Percentiles rank a stretch among this genome's conserved stretches.
These are phyloP conservation scores for Pseudeuparius sepicola DNA, from an alignment of 2,888 invertebrate genomes.

Conservation along the genomic window DNA sequence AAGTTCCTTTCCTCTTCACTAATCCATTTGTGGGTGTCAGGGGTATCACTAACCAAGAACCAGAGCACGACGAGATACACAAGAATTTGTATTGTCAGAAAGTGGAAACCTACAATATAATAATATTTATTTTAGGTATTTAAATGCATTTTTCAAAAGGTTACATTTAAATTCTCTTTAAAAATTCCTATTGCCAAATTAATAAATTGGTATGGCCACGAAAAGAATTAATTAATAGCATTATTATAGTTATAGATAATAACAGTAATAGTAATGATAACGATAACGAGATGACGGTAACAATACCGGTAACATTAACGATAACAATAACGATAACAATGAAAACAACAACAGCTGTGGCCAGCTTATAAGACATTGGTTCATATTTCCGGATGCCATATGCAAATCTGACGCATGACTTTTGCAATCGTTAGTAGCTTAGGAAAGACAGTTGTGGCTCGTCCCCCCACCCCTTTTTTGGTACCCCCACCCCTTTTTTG, in stretches of 20 bases:
- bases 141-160: not conserved
- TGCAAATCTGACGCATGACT: too few relatives aligned
- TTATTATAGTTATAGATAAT: too few relatives aligned
- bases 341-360: not conserved
- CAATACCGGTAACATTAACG: not conserved
- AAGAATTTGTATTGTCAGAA: constrained; percentile 46
- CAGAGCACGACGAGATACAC: constrained; percentile 51
- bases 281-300: constrained; percentile 2
- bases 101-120: constrained; percentile 41
- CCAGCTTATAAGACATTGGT: too few relatives aligned
- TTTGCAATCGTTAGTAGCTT: too few relatives aligned
- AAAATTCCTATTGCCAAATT: constrained; percentile 52
- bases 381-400: too few relatives aligned
- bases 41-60: constrained; percentile 53
- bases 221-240: too few relatives aligned
- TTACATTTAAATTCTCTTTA: too few relatives aligned
- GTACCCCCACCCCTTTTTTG: too few relatives aligned
- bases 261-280: not conserved
- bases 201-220: too few relatives aligned
- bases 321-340: constrained; percentile 2
- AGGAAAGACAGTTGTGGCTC: too few relatives aligned
- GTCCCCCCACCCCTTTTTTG: too few relatives aligned
- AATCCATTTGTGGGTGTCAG: constrained; percentile 51
- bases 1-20: constrained; percentile 46
- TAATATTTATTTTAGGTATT: not conserved